A percentile compares a stretch with the other conserved stretches of the same genome.
These are phyloP conservation scores for Chydorus sphaericus DNA, from an alignment of 2,888 invertebrate genomes.

Conservation along the genomic window DNA sequence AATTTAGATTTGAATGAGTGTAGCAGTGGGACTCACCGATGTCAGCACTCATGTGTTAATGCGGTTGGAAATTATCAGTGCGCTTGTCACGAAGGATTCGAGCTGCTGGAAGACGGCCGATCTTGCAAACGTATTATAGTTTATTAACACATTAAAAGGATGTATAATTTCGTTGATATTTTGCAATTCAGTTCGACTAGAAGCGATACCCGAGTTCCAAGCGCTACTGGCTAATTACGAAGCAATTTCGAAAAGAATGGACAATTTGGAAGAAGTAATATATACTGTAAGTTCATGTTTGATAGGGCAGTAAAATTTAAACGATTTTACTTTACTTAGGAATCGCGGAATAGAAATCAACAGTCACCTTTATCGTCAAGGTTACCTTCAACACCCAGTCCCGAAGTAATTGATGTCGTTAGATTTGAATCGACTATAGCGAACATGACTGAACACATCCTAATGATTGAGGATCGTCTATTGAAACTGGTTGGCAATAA, in stretches of 20 bases:
- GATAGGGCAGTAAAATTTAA: not conserved
- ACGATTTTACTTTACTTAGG: not conserved
- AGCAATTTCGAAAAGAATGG: slow-evolving; percentile 2
- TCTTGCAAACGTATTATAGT: slow-evolving; percentile 11
- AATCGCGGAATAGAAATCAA: not conserved
- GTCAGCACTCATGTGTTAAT: slow-evolving; percentile 45
- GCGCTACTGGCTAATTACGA: slow-evolving; percentile 2
- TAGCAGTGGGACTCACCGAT: slow-evolving; percentile 6
- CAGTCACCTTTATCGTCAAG: too few species aligned
- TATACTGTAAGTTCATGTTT: not conserved
- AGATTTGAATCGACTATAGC: not conserved
- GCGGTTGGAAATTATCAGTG: slow-evolving; percentile 52
- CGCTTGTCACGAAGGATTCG: slow-evolving; percentile 25
- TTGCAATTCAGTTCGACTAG: slow-evolving; percentile 4
- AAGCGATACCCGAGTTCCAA: slow-evolving; percentile 10
- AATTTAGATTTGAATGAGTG: slow-evolving; percentile 15
- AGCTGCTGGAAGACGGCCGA: slow-evolving; percentile 12
- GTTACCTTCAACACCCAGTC: too few species aligned
- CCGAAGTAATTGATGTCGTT: not conserved
- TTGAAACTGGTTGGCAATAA: slow-evolving; percentile 2
- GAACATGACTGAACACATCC: slow-evolving; percentile 1
- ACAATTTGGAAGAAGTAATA: slow-evolving; percentile 7
- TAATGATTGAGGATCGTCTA: not conserved
- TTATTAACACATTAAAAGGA: not conserved
- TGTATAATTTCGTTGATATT: not conserved